Percentiles rank a stretch among this genome's conserved stretches.
These are phyloP conservation scores for Anagrus nilaparvatae DNA, from an alignment of 1,140 invertebrate genomes.

Conservation along the genomic window DNA sequence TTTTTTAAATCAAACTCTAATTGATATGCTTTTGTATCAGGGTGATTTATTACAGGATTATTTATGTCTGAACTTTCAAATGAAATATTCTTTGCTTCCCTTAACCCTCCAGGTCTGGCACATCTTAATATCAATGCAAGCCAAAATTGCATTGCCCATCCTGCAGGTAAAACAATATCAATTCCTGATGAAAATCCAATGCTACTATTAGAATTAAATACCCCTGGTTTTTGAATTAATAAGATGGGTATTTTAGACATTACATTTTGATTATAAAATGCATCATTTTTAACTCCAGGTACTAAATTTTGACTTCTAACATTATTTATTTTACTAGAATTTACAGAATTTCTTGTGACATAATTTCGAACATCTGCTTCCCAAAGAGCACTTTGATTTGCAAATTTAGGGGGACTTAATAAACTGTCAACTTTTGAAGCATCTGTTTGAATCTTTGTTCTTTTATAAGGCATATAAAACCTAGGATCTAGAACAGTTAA, in stretches of 20 bases:
- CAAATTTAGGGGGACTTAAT: conserved; percentile 15
- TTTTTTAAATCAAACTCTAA: conserved; percentile 29
- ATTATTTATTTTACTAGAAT: conserved; percentile 56
- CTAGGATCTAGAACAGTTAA: conserved; percentile 75
- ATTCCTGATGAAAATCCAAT: conserved; percentile 67
- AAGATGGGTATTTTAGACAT: conserved; percentile 62
- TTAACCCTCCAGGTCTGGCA: conserved; percentile 63
- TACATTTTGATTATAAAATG: conserved; percentile 39
- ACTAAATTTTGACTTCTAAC: conserved; percentile 57
- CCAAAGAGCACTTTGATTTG: conserved; percentile 56
- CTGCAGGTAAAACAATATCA: conserved; percentile 74
- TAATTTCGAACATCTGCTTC: conserved; percentile 44
- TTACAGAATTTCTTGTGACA: conserved; percentile 50
- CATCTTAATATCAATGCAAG: conserved; percentile 71
- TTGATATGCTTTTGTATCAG: conserved; percentile 56
- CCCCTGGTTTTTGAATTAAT: conserved; percentile 67
- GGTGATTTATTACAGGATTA: conserved; percentile 43
- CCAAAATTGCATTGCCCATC: conserved; percentile 81
- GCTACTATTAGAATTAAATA: conserved; percentile 41
- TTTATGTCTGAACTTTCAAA: conserved; percentile 54
- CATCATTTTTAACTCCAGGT: conserved; percentile 51
- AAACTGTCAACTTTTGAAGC: conserved; percentile 16
- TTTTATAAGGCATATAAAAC: conserved; percentile 59
- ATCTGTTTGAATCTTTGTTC: conserved; percentile 47
- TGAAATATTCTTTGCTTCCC: conserved; percentile 58